Base-by-base conservation (phyloP, 2,888 invertebrate genomes). In the Tipula lateralis region DNA sequence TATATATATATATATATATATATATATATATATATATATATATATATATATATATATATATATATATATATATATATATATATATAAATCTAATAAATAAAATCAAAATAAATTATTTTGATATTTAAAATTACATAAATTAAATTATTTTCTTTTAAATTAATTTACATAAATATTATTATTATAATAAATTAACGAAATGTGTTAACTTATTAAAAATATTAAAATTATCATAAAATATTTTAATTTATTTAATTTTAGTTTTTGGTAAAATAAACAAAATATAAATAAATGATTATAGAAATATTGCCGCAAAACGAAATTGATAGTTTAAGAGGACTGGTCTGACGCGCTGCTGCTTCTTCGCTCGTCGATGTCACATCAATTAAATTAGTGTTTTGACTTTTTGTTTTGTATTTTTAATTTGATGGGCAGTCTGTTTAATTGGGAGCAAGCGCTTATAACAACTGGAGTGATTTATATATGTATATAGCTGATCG, bases 41-140 rank as follows among this genome's bases (percentile, higher is more conserved):
- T n/a, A n/a, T n/a, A n/a, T n/a, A n/a, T n/a, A n/a, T n/a, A n/a
- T n/a, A n/a, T n/a, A n/a, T n/a, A n/a, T n/a, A n/a, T n/a, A n/a
- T n/a, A n/a, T n/a, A n/a, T n/a, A n/a, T n/a, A n/a, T n/a, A n/a
- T n/a, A n/a, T n/a, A n/a, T n/a, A n/a, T n/a, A n/a, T n/a, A n/a
- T n/a, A 66, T 24, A 24, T 24, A 66, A 66, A 12, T 66, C 66
- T 0, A 66, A 66, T 66, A 66, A 66, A 66, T 24, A 66, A 66
- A 66, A 66, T 24, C 66, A 66, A 66, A 66, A 50, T 50, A 50
- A 50, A 50, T 50, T 66, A 66, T 66, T 66, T 66, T 66, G 66
- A 66, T 66, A 66, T 66, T 66, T 66, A 66, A 66, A 66, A 66
- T 66, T 66, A 66, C 66, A 66, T 66, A 66, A 66, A 66, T 66